A percentile compares a stretch with the other conserved stretches of the same genome.
These are phyloP conservation scores for Suncus etruscus DNA, from an alignment of 2,113 vertebrate species.

Conservation along the genomic window DNA sequence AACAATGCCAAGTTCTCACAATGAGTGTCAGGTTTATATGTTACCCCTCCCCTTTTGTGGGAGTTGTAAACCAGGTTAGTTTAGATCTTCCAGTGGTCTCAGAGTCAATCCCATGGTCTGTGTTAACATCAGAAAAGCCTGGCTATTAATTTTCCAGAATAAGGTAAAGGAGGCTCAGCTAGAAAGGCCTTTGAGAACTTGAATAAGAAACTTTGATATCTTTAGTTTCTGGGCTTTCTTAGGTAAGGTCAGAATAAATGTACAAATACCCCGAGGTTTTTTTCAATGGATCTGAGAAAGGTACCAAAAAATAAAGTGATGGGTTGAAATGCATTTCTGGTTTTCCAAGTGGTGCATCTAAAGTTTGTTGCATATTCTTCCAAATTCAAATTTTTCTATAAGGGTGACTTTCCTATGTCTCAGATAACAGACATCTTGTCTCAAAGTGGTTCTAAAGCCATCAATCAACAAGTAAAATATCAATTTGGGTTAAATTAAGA, in stretches of 20 bases:
- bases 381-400: not conserved
- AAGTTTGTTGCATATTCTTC: not conserved
- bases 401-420: conserved; percentile 13
- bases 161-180: not conserved
- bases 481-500: conserved; percentile 25
- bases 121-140: not conserved
- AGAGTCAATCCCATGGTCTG: not conserved
- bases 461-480: not conserved
- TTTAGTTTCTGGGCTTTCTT: not conserved
- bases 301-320: not conserved
- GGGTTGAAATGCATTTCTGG: not conserved
- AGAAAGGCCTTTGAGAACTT: not conserved
- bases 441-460: conserved; percentile 6
- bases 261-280: not conserved
- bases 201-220: not conserved
- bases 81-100: not conserved
- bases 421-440: not conserved
- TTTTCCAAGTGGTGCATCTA: conserved; percentile 18
- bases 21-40: not conserved
- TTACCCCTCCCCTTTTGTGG: not conserved
- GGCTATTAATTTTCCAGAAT: not conserved
- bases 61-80: not conserved
- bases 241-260: not conserved
- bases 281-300: not conserved
- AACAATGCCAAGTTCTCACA: conserved; percentile 16